These are phyloP conservation scores for Philereme vetulata DNA, from an alignment of 2,888 invertebrate genomes.

Conservation along the genomic window DNA sequence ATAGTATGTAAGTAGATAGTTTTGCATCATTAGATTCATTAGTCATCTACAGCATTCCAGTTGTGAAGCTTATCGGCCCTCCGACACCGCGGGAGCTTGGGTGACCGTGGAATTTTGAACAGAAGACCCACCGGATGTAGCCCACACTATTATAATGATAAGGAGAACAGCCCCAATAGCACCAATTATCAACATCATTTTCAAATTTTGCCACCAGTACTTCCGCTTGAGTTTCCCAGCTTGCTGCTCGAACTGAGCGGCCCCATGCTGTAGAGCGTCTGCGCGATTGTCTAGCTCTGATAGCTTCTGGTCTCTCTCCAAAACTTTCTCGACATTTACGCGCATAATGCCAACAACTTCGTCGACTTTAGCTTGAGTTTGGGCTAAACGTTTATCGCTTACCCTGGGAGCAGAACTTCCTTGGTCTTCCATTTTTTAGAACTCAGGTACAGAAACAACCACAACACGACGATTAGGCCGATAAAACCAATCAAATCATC, in stretches of 20 bases:
- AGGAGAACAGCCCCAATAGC: conserved; percentile 91
- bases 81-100: conserved; percentile 42
- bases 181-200: conserved; percentile 97
- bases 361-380: conserved; percentile 81
- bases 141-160: conserved; percentile 91
- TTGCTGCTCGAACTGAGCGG: conserved; percentile 98
- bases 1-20: conserved; percentile 27
- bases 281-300: conserved; percentile 97
- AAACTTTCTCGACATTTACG: conserved; percentile 97
- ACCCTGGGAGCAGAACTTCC: conserved; percentile 77
- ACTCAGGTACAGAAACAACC: neutral
- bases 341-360: conserved; percentile 97
- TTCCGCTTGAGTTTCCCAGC: conserved; percentile 98
- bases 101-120: conserved; percentile 44
- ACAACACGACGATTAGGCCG: neutral
- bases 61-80: conserved; percentile 56
- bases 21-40: conserved; percentile 12
- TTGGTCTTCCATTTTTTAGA: conserved; percentile 75
- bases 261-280: conserved; percentile 96
- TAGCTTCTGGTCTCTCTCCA: conserved; percentile 97
- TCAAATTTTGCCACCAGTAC: conserved; percentile 99
- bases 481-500: too few species aligned
- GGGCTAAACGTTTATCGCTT: conserved; percentile 79
- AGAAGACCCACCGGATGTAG: conserved; percentile 55
- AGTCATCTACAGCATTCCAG: conserved; percentile 1